Base-by-base conservation (phyloP, 1,140 invertebrate genomes). In the Ptiloglossa arizonensis region DNA sequence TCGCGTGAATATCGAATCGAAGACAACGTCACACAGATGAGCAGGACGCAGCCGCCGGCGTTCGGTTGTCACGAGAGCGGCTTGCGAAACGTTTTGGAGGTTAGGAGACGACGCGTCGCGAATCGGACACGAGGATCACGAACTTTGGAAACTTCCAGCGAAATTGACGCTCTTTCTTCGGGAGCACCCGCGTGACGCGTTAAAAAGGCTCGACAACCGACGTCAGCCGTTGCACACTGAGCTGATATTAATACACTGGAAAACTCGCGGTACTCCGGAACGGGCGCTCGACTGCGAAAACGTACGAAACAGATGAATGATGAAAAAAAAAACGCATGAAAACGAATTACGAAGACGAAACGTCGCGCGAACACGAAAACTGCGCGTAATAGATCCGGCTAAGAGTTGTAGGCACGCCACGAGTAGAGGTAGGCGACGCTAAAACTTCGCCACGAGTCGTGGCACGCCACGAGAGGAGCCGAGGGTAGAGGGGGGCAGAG, bases 381-480 rank as follows among this genome's bases (percentile, higher is more conserved):
- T 80, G 86, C 85, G 88, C 85, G 88, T 87, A 87, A 91, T 89
- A 90, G 87, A 91, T 88, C 87, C 83, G 86, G 86, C 86, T 87
- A 88, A 80, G 76, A 89, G 87, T 89, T 88, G 87, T 87, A 88
- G 86, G 86, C 86, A 89, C 89, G 88, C 87, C 84, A 86, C 88
- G 70, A 69, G 63, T 56, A 71, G 52, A 71, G 44, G 73, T 87
- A 89, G 79, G 83, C 89, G 87, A 91, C 87, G 90, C 87, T 91
- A 87, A 90, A 91, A 90, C 88, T 91, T 79, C 79, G 86, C 89
- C 90, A 91, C 91, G 89, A 91, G 90, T 91, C 86, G 66, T 72
- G 70, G 81, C 80, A 82, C 79, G 83, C 66, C 79, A 76, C 69
- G 75, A 75, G 78, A 80, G 46, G 50, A 66, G 66, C 29, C 57